Evolutionary conservation across 2,113 vertebrate genomes (phyloP).

Genomic region (Hyperopisus bebe): DNA sequence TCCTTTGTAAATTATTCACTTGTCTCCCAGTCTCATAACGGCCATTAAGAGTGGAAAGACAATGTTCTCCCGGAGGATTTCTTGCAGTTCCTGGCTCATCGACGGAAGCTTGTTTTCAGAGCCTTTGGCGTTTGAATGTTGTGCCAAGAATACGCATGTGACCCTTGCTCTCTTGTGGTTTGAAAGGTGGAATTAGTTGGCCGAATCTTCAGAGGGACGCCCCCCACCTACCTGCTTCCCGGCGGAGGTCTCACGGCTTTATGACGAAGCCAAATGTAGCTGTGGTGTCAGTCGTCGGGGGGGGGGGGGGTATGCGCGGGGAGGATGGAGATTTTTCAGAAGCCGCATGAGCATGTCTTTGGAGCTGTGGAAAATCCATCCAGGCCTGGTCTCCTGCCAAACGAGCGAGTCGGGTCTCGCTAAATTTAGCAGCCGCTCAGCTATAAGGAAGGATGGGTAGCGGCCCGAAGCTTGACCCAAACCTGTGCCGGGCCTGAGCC

Average conservation of each 20-base stretch:
- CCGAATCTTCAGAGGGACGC: neutral
- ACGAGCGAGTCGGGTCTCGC: neutral
- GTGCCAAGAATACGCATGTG: neutral
- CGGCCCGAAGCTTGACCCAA: neutral
- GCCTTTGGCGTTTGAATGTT: neutral
- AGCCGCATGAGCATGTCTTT: neutral
- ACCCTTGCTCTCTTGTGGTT: neutral
- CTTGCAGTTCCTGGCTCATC: neutral
- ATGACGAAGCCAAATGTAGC: neutral
- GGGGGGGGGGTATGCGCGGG: neutral
- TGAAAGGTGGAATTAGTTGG: neutral
- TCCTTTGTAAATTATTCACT: neutral
- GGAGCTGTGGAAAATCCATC: slow-evolving; percentile 16
- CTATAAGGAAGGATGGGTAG: neutral
- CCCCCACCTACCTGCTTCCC: neutral
- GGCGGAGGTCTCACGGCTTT: neutral
- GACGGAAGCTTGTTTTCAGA: neutral
- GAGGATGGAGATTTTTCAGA: slow-evolving; percentile 1
- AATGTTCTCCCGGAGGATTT: neutral
- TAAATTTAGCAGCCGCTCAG: slow-evolving; percentile 18
- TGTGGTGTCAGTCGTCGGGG: neutral
- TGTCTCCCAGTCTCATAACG: neutral
- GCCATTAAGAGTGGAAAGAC: neutral
- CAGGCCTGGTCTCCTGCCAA: slow-evolving; percentile 20
- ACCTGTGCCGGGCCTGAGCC: neutral